Conservation (phyloP, 1,140 invertebrate species). For the Drosophila busckii region DNA sequence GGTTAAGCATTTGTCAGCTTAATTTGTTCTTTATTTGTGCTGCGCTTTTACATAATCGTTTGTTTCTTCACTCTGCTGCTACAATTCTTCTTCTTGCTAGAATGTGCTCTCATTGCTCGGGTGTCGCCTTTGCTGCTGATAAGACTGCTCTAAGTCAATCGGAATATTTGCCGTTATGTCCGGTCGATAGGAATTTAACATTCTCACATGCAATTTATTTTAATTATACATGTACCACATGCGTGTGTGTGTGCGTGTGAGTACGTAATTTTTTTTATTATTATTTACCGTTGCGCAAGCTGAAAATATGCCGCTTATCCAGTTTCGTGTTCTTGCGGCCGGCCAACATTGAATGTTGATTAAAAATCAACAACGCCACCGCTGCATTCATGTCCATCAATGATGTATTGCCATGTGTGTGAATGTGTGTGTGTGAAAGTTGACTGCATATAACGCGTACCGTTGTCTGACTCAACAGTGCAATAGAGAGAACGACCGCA, state of each 20-base stretch:
- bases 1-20: slow-evolving; percentile 38
- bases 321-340: slow-evolving; percentile 31
- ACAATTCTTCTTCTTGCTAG: slow-evolving; percentile 18
- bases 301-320: slow-evolving; percentile 37
- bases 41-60: slow-evolving; percentile 62
- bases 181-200: neutral
- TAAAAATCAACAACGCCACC: slow-evolving; percentile 33
- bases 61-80: slow-evolving; percentile 24
- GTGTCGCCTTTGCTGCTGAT: slow-evolving; percentile 37
- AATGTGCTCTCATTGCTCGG: slow-evolving; percentile 4
- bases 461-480: slow-evolving; percentile 41
- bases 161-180: slow-evolving; percentile 4
- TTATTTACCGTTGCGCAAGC: slow-evolving; percentile 46
- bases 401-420: slow-evolving; percentile 15
- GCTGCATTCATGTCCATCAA: slow-evolving; percentile 40
- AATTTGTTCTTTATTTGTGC: slow-evolving; percentile 43
- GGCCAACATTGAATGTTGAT: slow-evolving; percentile 25
- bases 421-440: neutral
- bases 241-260: neutral
- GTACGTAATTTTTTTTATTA: slow-evolving; percentile 24
- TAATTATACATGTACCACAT: slow-evolving; percentile 9
- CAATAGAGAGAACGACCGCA: slow-evolving; percentile 11
- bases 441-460: slow-evolving; percentile 21
- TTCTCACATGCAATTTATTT: slow-evolving; percentile 43
- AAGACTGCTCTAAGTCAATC: too few species aligned